phyloP scores from a whole-genome alignment of 1,140 invertebrate genomes.

The Meteorus sp. region DNA sequence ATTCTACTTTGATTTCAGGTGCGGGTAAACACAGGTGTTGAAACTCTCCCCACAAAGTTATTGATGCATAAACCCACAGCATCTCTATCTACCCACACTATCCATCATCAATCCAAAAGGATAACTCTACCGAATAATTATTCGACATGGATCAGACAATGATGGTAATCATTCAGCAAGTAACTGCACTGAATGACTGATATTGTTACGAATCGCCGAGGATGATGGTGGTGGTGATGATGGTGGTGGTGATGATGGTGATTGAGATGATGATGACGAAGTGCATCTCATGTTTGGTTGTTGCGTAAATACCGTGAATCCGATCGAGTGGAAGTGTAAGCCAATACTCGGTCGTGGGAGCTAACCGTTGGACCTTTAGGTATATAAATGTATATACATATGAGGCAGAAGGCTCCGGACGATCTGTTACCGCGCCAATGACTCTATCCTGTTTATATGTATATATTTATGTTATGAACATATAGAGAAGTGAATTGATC shows the following conservation, averaged over 20 bases:
- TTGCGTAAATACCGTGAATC: conserved; percentile 42
- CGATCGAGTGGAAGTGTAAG: conserved; percentile 48
- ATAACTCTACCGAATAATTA: too few relatives aligned
- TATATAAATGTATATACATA: not conserved
- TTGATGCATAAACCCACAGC: not conserved
- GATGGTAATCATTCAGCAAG: too few relatives aligned
- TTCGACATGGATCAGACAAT: too few relatives aligned
- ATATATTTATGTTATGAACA: too few relatives aligned
- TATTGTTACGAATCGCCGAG: too few relatives aligned
- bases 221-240: too few relatives aligned
- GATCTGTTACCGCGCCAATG: conserved; percentile 25
- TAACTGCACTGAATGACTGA: too few relatives aligned
- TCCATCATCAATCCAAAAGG: too few relatives aligned
- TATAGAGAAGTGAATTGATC: not conserved
- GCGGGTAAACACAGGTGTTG: conserved; percentile 56
- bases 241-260: not conserved
- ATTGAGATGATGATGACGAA: not conserved
- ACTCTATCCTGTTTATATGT: conserved; percentile 12
- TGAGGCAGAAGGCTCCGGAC: not conserved
- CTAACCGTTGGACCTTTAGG: conserved; percentile 10
- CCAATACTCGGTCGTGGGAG: conserved; percentile 39
- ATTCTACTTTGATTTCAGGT: conserved; percentile 53
- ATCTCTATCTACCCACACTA: too few relatives aligned
- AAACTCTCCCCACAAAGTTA: not conserved
- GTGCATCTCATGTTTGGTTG: not conserved